Evolutionary conservation across 2,113 vertebrate genomes (phyloP).

Genomic region (Bubo scandiacus): DNA sequence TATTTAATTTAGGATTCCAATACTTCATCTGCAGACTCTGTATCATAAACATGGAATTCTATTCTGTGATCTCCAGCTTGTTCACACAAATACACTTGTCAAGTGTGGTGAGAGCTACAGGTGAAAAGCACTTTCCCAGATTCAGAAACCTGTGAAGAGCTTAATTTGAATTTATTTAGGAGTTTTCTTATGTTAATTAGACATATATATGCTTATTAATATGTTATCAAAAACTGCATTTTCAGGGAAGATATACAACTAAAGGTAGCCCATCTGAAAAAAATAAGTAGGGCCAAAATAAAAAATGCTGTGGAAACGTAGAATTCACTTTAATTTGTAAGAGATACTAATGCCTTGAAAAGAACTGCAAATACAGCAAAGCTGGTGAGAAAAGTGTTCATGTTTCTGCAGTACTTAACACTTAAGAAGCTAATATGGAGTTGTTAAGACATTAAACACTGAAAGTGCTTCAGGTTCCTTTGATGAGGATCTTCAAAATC

Average conservation of each 20-base stretch:
- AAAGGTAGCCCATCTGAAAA: background rate
- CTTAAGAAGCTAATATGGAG: background rate
- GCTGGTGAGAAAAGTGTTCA: background rate
- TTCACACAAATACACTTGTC: background rate
- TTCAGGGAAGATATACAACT: background rate
- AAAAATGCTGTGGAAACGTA: background rate
- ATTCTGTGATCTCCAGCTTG: background rate
- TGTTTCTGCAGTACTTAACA: background rate
- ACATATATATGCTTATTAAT: background rate
- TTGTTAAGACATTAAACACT: background rate
- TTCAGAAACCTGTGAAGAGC: background rate
- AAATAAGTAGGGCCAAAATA: background rate
- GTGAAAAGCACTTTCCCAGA: background rate
- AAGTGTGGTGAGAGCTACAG: background rate
- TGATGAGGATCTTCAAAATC: background rate
- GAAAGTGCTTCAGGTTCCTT: background rate
- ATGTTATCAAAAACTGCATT: background rate
- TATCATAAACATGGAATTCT: background rate
- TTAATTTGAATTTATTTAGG: background rate
- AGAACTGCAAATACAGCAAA: background rate
- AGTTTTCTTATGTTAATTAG: background rate
- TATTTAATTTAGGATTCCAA: background rate
- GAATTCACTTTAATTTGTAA: background rate
- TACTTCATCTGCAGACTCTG: background rate
- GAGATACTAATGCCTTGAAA: background rate